Conservation (phyloP, 2,113 vertebrate species). For the Phasianus colchicus region DNA sequence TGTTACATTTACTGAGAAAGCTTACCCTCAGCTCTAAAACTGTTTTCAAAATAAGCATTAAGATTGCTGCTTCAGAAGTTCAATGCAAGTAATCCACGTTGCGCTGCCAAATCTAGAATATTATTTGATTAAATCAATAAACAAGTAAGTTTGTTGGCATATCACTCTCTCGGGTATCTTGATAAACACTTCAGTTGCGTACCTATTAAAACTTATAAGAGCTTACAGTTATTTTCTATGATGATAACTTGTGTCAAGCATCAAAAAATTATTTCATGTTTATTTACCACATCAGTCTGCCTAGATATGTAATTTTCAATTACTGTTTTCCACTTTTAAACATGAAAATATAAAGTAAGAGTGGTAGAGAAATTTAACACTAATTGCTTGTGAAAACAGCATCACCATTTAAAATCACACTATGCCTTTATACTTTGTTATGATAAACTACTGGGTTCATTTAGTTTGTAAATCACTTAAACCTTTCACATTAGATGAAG, state of each 20-base stretch:
- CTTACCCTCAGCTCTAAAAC: neutral
- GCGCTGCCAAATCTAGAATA: neutral
- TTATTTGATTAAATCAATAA: conserved; percentile 15
- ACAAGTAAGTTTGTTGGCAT: neutral
- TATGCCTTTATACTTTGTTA: conserved; percentile 16
- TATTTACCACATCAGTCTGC: neutral
- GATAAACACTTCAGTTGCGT: neutral
- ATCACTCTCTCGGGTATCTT: neutral
- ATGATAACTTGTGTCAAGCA: neutral
- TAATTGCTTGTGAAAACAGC: neutral
- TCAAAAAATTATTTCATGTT: neutral
- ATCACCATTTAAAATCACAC: conserved; percentile 47
- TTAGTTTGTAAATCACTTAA: conserved; percentile 54
- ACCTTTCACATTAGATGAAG: conserved; percentile 51
- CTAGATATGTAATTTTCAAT: neutral
- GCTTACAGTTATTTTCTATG: neutral
- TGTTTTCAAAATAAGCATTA: neutral
- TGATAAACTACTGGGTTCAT: conserved; percentile 53
- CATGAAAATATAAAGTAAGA: neutral
- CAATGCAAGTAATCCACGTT: neutral
- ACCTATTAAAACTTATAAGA: neutral
- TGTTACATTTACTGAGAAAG: neutral
- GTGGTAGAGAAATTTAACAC: neutral
- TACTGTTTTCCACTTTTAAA: neutral
- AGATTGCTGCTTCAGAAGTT: neutral